phyloP scores from a whole-genome alignment of 2,113 vertebrate genomes.

The Lonchura striata region DNA sequence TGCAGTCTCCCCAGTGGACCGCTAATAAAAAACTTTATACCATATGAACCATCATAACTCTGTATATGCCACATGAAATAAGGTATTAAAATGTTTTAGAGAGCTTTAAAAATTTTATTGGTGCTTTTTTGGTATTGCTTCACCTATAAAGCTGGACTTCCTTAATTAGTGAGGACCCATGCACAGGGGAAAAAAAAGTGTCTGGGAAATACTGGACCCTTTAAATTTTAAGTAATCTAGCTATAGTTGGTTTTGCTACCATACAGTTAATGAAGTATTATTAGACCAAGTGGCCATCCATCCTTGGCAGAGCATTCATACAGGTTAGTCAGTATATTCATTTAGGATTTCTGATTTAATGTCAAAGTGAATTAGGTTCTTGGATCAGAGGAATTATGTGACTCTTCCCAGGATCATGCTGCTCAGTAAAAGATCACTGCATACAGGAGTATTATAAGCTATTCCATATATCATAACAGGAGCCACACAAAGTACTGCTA shows the following conservation, averaged over 20 bases:
- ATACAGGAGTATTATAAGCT: not conserved
- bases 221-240: slow-evolving; percentile 1
- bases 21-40: slow-evolving; percentile 60
- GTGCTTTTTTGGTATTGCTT: slow-evolving; percentile 33
- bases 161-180: slow-evolving; percentile 38
- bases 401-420: not conserved
- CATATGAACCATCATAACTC: slow-evolving; percentile 40
- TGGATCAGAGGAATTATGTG: not conserved
- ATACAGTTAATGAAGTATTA: not conserved
- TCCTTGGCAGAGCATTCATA: not conserved
- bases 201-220: not conserved
- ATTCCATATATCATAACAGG: not conserved
- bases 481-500: not conserved
- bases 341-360: not conserved
- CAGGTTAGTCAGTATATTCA: not conserved
- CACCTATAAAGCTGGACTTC: slow-evolving; percentile 42
- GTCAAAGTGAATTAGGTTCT: not conserved
- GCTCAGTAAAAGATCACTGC: not conserved
- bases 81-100: slow-evolving; percentile 60
- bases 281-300: not conserved
- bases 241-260: not conserved
- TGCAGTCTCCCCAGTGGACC: slow-evolving; percentile 9
- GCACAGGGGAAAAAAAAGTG: not conserved
- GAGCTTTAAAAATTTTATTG: slow-evolving; percentile 55
- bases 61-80: slow-evolving; percentile 54